Conservation (phyloP, 2,113 vertebrate genomes). For the Leiothrix lutea region DNA sequence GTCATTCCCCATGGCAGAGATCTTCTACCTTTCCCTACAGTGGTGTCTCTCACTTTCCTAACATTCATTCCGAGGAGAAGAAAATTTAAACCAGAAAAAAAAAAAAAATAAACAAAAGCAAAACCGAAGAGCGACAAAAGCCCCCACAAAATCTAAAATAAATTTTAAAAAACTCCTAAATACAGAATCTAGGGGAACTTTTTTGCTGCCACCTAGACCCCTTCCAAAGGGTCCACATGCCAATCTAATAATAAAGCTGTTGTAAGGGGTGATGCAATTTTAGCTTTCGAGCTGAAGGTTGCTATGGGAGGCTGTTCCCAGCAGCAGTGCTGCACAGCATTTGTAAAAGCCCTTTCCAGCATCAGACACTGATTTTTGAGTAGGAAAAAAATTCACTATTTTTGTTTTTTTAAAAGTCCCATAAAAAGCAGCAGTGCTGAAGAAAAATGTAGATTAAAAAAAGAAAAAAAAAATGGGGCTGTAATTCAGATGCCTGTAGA, state of each 20-base stretch:
- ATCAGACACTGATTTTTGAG: constrained; percentile 20
- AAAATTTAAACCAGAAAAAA: background rate
- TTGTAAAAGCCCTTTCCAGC: background rate
- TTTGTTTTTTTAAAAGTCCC: background rate
- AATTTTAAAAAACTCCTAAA: background rate
- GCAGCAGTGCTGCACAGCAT: background rate
- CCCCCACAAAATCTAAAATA: background rate
- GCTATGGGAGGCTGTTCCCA: constrained; percentile 37
- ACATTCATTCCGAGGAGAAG: background rate
- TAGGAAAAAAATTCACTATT: background rate
- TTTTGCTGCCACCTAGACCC: background rate
- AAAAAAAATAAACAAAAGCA: background rate
- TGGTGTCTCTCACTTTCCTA: background rate
- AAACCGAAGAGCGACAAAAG: background rate
- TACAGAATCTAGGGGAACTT: background rate
- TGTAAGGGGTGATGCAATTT: constrained; percentile 2
- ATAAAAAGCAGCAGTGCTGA: background rate
- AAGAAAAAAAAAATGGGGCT: background rate
- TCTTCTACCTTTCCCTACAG: background rate
- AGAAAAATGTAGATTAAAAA: background rate
- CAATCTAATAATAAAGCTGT: constrained; percentile 36
- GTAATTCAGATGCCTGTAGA: background rate
- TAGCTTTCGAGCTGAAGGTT: constrained; percentile 30
- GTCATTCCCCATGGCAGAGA: background rate
- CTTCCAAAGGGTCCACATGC: constrained; percentile 2